Evolutionary conservation across 2,888 invertebrate species (phyloP).

Genomic region (Callinectes sapidus): DNA sequence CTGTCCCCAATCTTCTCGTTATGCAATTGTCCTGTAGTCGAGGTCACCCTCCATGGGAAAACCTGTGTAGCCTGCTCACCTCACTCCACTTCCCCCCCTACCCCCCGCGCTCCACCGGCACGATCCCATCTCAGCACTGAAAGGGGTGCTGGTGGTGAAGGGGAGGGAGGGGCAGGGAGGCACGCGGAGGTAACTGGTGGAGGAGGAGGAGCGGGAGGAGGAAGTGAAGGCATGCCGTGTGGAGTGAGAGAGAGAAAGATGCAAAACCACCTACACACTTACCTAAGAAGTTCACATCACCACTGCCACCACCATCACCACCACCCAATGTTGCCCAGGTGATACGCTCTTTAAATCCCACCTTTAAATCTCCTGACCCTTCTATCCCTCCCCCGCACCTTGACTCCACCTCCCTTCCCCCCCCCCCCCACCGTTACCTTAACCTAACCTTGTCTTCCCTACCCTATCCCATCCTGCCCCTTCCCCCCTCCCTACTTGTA

Average conservation of each 20-base stretch:
- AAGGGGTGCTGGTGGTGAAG: not conserved
- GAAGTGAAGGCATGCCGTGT: not conserved
- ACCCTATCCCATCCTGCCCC: not conserved
- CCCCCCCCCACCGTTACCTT: not conserved
- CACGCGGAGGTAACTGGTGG: not conserved
- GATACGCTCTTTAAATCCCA: not conserved
- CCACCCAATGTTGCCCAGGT: not conserved
- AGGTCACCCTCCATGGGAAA: not conserved
- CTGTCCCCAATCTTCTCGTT: not conserved
- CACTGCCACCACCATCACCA: not conserved
- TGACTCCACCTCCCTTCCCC: not conserved
- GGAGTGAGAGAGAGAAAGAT: not conserved
- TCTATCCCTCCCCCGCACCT: not conserved
- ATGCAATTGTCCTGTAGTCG: not conserved
- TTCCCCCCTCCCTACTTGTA: not conserved
- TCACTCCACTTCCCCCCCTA: not conserved
- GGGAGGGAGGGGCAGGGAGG: not conserved
- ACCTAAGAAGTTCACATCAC: not conserved
- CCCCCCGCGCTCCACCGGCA: too few relatives aligned
- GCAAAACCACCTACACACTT: not conserved
- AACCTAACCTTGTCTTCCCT: not conserved
- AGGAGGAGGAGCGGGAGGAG: not conserved
- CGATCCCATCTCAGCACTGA: not conserved
- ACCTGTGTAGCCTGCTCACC: conserved; percentile 16
- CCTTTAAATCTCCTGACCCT: not conserved